A percentile compares a stretch with the other conserved stretches of the same genome.
Evolutionary conservation across 2,797 vertebrate species (phyloP).

Genomic region (Prunella strophiata): DNA sequence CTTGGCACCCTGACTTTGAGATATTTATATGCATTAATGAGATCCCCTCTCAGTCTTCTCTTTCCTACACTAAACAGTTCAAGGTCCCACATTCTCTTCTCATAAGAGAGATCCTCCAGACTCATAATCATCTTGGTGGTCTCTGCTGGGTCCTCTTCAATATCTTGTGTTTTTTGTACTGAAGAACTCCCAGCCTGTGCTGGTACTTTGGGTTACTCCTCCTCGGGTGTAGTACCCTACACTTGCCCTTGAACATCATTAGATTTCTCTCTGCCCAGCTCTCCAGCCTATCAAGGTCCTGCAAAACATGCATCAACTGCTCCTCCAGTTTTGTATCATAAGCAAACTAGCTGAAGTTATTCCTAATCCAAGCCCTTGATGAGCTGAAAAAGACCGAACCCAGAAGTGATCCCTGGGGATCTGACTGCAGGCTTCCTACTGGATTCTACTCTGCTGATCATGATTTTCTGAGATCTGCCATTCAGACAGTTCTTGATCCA

Average conservation of each 20-base stretch:
- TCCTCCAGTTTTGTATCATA: background rate
- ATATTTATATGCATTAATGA: background rate
- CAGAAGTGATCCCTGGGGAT: background rate
- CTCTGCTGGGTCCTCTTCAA: background rate
- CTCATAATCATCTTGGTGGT: background rate
- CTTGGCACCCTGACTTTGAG: background rate
- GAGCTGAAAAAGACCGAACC: background rate
- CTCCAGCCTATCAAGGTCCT: background rate
- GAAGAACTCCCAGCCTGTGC: background rate
- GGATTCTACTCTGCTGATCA: too few relatives aligned
- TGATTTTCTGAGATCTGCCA: background rate
- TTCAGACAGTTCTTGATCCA: background rate
- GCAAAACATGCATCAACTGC: fast-evolving
- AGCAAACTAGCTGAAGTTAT: background rate
- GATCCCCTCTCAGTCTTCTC: background rate
- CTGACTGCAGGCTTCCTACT: background rate
- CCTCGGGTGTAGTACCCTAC: background rate
- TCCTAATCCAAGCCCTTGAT: background rate
- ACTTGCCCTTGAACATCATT: background rate
- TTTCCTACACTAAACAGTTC: background rate
- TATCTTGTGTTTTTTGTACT: background rate
- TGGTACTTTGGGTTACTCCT: background rate
- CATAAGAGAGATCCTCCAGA: background rate
- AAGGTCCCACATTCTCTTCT: background rate
- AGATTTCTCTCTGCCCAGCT: background rate